These are phyloP conservation scores for Drosophila mayaguana DNA, from an alignment of 2,888 invertebrate genomes.

Conservation along the genomic window DNA sequence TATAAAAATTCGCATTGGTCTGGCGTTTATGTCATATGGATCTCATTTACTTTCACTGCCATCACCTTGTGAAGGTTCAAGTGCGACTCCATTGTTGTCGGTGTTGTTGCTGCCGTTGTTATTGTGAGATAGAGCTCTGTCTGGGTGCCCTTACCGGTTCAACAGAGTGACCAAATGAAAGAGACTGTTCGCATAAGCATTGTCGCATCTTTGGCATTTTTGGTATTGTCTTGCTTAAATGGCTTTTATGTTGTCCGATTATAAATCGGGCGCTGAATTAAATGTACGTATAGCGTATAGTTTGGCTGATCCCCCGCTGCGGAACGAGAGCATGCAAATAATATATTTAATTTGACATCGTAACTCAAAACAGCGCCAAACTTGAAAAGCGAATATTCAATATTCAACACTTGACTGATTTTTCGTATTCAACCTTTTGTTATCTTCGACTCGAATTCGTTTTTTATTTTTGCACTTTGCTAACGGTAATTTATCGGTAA, in stretches of 20 bases:
- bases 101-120: slow-evolving; percentile 11
- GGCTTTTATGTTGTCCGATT: slow-evolving; percentile 49
- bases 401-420: slow-evolving; percentile 58
- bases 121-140: slow-evolving; percentile 16
- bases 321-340: slow-evolving; percentile 30
- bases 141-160: slow-evolving; percentile 51
- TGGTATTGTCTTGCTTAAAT: slow-evolving; percentile 28
- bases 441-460: slow-evolving; percentile 5
- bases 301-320: slow-evolving; percentile 14
- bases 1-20: slow-evolving; percentile 31
- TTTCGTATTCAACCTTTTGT: slow-evolving; percentile 44
- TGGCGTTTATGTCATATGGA: slow-evolving; percentile 60
- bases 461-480: slow-evolving; percentile 11
- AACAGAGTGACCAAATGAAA: slow-evolving; percentile 23
- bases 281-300: slow-evolving; percentile 39
- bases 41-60: slow-evolving; percentile 68
- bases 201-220: slow-evolving; percentile 47
- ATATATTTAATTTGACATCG: slow-evolving; percentile 34
- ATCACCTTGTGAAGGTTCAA: slow-evolving; percentile 75
- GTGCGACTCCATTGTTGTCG: slow-evolving; percentile 57
- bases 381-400: slow-evolving; percentile 5
- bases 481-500: slow-evolving; percentile 63
- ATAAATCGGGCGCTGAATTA: slow-evolving; percentile 41
- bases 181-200: slow-evolving; percentile 41
- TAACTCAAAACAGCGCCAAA: slow-evolving; percentile 16